These are phyloP conservation scores for Fabriciana adippe DNA, from an alignment of 2,888 invertebrate species.

Conservation along the genomic window DNA sequence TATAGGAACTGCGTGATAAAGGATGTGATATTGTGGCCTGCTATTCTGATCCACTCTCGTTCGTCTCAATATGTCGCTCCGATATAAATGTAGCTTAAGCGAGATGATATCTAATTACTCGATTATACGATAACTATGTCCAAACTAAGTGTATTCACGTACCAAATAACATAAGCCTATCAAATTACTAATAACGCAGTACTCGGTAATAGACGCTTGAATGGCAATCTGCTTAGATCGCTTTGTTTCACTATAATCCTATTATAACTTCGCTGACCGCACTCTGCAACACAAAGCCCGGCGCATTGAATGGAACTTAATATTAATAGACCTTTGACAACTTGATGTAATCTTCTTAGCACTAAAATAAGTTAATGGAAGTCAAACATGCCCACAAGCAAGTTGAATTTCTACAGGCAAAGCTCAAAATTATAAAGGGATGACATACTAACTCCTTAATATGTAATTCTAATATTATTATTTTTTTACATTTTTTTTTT, in stretches of 20 bases:
- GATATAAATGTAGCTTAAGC: no score
- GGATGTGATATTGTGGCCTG: no score
- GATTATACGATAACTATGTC: not conserved
- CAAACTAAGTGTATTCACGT: not conserved
- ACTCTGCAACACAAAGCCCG: slow-evolving; percentile 16
- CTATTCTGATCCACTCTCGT: no score
- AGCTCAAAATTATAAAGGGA: no score
- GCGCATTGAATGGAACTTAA: slow-evolving; percentile 4
- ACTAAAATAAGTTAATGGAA: not conserved
- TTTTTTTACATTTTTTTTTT: no score
- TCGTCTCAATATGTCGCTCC: no score
- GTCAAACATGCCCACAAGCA: no score
- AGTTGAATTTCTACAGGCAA: no score
- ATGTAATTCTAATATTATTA: no score
- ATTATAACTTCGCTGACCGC: slow-evolving; percentile 32
- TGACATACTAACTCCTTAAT: no score
- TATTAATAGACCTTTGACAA: slow-evolving; percentile 23
- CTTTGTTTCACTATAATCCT: slow-evolving; percentile 36
- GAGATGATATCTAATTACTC: not conserved
- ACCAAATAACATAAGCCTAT: slow-evolving; percentile 30
- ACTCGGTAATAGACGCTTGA: slow-evolving; percentile 28
- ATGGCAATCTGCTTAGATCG: slow-evolving; percentile 31
- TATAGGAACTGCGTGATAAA: no score
- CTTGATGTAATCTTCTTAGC: slow-evolving; percentile 13
- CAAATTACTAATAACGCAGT: slow-evolving; percentile 22